Evolutionary conservation across 1,140 invertebrate species (phyloP), one percentile per base, ranked within the genome.

Genomic region (Drosophila hydei): DNA sequence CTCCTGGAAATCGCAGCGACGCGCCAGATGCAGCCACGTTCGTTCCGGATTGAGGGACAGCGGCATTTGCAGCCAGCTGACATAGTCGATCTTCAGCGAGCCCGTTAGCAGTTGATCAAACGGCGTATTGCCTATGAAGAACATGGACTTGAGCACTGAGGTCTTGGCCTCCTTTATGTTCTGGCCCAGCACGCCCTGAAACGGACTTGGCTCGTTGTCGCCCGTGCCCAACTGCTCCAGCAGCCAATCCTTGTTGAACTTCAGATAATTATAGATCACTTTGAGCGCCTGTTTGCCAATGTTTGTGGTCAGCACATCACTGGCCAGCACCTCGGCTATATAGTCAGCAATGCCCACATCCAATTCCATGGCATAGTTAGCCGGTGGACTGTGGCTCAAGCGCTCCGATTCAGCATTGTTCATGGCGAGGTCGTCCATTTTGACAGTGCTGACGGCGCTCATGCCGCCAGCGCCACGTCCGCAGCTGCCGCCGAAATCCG

Each of bases 71-170:
- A 94, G 77, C 68, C 94, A 91, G 56, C 90, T 80, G 1, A 91
- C 80, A 91, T 94, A 94, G 83, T 94, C 92, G 25, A 93, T 93
- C 67, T 89, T 90, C 85, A 93, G 92, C 6, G 92, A 91, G 30
- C 93, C 92, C 12, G 91, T 92, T 9, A 94, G 74, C 14, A 94
- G 83, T 92, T 95, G 94, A 92, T 96, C 95, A 72, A 96, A 96
- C 3, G 93, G 93, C 14, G 92, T 91, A 55, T 94, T 92, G 8
- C 94, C 95, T 43, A 96, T 95, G 72, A 95, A 95, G 80, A 96
- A 96, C 95, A 96, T 96, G 16, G 94, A 94, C 77, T 95, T 94
- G 2, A 96, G 90, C 2, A 96, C 91, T 7, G 79, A 79, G 0
- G 93, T 92, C 18, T 94, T 93, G n/a, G 91, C 91, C 60, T 93